Evolutionary conservation across 2,797 vertebrate species (phyloP), one percentile per base, ranked within the genome.

Genomic region (Betta splendens): DNA sequence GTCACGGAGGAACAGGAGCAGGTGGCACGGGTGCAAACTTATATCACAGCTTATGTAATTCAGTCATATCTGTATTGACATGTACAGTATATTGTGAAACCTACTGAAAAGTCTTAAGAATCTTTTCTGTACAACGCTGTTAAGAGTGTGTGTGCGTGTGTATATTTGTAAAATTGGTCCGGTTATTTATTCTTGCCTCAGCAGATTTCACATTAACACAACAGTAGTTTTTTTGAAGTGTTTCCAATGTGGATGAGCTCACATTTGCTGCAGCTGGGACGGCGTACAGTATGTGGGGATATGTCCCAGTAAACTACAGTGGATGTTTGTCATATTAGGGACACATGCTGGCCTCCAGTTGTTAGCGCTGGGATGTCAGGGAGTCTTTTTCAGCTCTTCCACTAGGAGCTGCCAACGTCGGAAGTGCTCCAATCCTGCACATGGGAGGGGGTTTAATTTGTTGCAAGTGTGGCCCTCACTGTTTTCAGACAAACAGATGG

Each of bases 401-500:
- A 37, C 26, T 21, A 36, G 53, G 29, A 63, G 54, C 8, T 64
- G 22, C 32, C 44, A 48, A 45, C 63, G 52, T 60, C 50, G 45
- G 37, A 60, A 66, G 26, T 21, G 3, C 28, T 65, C 18, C 69
- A 55, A 64, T 58, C 47, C 38, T 25, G 15, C 50, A 40, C 45
- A 29, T 31, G 7, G 13, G n/a, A n/a, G n/a, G 29, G 13, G 22
- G 26, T 54, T 54, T 26, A 36, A 68, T 65, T 54, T 38, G 47
- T 51, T 66, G 26, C 49, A 46, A 67, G 46, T 40, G 38, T 49
- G 51, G 16, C 23, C 6, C 17, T 36, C 22, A 38, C 35, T 33
- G 47, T 64, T 59, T 63, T 79, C 50, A 70, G 51, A 55, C 43
- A 63, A 67, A 75, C 65, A 79, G 67, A 74, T 60, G 59, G 62